Percentiles rank a stretch among this genome's conserved stretches.
phyloP scores from a whole-genome alignment of 2,888 invertebrate genomes.

The Caenorhabditis sp. region DNA sequence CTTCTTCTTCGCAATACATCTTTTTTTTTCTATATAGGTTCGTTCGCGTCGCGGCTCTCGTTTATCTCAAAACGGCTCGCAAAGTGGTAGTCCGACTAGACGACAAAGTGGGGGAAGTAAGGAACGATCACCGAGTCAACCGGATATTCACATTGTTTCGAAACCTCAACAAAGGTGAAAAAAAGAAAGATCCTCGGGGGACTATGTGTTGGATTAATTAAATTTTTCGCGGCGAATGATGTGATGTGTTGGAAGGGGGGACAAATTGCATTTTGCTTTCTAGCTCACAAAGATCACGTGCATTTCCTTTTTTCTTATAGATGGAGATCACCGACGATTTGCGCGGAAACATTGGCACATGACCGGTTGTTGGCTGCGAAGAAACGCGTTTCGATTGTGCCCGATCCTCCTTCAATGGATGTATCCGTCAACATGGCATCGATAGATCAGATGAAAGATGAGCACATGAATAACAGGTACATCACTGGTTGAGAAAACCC shows the following conservation, averaged over 20 bases:
- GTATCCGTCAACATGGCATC: conserved; percentile 50
- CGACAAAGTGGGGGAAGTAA: conserved; percentile 48
- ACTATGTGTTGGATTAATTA: not conserved
- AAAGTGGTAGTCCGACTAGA: conserved; percentile 54
- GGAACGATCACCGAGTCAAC: conserved; percentile 58
- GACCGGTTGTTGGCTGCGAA: conserved; percentile 54
- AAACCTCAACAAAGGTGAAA: conserved; percentile 54
- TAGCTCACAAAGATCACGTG: conserved; percentile 16
- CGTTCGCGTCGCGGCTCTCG: conserved; percentile 56
- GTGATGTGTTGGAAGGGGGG: conserved; percentile 12
- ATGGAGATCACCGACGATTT: conserved; percentile 61
- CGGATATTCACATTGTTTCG: conserved; percentile 55
- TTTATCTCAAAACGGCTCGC: conserved; percentile 54
- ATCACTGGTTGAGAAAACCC: too few relatives aligned
- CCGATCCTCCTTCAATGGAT: conserved; percentile 61
- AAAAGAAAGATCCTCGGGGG: not conserved
- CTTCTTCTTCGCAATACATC: too few relatives aligned
- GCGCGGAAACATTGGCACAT: conserved; percentile 59
- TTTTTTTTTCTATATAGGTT: conserved; percentile 23
- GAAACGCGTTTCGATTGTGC: conserved; percentile 57
- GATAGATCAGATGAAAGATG: conserved; percentile 52
- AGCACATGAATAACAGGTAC: conserved; percentile 49
- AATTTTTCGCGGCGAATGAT: not conserved
- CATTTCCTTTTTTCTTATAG: conserved; percentile 24
- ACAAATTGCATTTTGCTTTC: not conserved